Evolutionary conservation across 2,888 invertebrate genomes (phyloP).

Genomic region (Gymnocheta viridis): DNA sequence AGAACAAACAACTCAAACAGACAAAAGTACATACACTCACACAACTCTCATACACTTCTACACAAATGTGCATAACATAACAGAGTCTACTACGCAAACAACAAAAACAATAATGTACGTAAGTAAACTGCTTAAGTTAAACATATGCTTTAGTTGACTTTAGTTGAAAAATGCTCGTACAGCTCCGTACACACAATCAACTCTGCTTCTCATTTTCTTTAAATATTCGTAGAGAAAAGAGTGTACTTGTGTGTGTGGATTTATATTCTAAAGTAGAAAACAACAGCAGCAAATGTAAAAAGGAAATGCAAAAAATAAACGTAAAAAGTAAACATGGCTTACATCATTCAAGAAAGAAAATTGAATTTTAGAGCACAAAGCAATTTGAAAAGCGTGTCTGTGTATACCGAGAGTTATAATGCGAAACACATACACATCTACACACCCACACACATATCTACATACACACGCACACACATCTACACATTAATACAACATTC

Average conservation of each 20-base stretch:
- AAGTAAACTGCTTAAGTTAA: constrained; percentile 68
- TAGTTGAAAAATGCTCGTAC: constrained; percentile 56
- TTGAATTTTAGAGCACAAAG: constrained; percentile 79
- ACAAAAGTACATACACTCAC: constrained; percentile 28
- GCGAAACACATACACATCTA: constrained; percentile 1
- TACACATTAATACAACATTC: constrained; percentile 42
- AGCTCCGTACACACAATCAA: not conserved
- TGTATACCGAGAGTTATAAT: constrained; percentile 63
- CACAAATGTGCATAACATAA: constrained; percentile 25
- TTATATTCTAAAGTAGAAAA: constrained; percentile 55
- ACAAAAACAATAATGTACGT: constrained; percentile 48
- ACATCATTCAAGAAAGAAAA: constrained; percentile 76
- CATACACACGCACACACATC: constrained; percentile 11
- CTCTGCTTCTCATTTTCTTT: constrained; percentile 23
- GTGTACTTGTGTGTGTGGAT: constrained; percentile 19
- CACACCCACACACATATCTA: constrained; percentile 23
- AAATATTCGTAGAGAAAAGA: too few relatives aligned
- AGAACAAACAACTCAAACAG: constrained; percentile 37
- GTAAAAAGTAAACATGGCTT: constrained; percentile 74
- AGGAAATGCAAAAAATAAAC: not conserved
- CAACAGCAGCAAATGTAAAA: not conserved
- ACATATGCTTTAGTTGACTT: constrained; percentile 70
- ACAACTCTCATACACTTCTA: not conserved
- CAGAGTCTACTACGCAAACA: constrained; percentile 11
- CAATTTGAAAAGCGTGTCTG: constrained; percentile 69